Conservation (phyloP, 1,140 invertebrate genomes). For the Drosophila ananassae region DNA sequence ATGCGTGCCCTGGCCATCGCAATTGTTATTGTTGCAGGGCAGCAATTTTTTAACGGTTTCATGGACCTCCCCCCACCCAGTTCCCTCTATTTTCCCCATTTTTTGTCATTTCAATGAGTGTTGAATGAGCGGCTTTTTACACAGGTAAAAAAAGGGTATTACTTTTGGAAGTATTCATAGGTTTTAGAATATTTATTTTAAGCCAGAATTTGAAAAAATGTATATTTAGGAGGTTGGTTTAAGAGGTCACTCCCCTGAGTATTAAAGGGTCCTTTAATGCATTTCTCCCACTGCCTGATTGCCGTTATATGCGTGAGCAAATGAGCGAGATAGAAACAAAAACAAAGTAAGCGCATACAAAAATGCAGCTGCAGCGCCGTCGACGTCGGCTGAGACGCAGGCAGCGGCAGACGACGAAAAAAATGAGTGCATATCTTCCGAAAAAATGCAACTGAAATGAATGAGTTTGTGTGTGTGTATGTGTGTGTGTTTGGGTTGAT, state of each 20-base stretch:
- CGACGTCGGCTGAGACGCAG: slow-evolving; percentile 32
- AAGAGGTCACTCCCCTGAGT: not conserved
- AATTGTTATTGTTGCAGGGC: slow-evolving; percentile 62
- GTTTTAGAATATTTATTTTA: no score
- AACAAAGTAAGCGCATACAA: slow-evolving; percentile 58
- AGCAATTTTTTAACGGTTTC: slow-evolving; percentile 71
- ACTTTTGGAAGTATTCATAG: no score
- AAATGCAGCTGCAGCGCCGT: slow-evolving; percentile 35
- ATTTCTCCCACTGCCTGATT: slow-evolving; percentile 51
- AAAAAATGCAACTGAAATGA: slow-evolving; percentile 78
- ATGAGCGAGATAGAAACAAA: slow-evolving; percentile 79
- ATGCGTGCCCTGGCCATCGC: slow-evolving; percentile 75
- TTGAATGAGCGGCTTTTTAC: slow-evolving; percentile 26
- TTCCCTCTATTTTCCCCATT: slow-evolving; percentile 47
- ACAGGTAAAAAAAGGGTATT: slow-evolving; percentile 9
- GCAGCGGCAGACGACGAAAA: slow-evolving; percentile 43
- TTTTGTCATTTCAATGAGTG: slow-evolving; percentile 81
- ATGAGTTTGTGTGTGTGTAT: slow-evolving; percentile 13
- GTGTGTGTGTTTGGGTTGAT: slow-evolving; percentile 36
- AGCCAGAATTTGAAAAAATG: no score
- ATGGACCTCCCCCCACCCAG: slow-evolving; percentile 8
- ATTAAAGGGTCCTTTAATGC: slow-evolving; percentile 13
- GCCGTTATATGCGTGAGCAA: slow-evolving; percentile 73
- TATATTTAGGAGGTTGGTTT: no score
- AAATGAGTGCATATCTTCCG: slow-evolving; percentile 82